Evolutionary conservation across 1,140 invertebrate genomes (phyloP).

Genomic region (Trichomalopsis sarcophagae): DNA sequence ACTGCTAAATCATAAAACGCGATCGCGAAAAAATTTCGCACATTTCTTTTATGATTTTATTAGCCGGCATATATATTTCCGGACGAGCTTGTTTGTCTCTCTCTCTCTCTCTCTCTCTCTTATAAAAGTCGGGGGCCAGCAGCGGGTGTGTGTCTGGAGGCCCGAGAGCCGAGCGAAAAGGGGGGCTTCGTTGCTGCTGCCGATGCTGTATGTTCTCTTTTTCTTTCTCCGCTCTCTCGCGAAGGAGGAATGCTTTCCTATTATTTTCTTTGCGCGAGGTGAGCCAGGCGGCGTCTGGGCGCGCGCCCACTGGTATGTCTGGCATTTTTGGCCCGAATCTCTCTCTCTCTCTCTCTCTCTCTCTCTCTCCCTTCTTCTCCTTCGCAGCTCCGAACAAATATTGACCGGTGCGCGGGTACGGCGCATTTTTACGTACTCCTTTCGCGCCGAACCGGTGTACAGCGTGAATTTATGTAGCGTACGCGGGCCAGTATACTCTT

Average conservation of each 20-base stretch:
- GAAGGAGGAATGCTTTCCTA: conserved; percentile 60
- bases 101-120: background rate
- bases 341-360: background rate
- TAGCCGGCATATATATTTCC: conserved; percentile 35
- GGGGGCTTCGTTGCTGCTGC: background rate
- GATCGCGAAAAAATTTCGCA: conserved; percentile 46
- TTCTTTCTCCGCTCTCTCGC: background rate
- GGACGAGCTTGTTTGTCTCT: conserved; percentile 42
- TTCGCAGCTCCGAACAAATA: conserved; percentile 40
- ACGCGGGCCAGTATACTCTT: too few relatives aligned
- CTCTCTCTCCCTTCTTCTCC: background rate
- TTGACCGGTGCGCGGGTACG: conserved; percentile 14
- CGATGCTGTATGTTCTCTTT: background rate
- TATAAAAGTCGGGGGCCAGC: background rate
- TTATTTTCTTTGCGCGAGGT: conserved; percentile 68
- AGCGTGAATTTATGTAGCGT: too few relatives aligned
- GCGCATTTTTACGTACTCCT: background rate
- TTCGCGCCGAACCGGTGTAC: too few relatives aligned
- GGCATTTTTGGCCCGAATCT: conserved; percentile 67
- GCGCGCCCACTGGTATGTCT: conserved; percentile 73
- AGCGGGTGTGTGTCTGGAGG: background rate
- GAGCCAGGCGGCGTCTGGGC: conserved; percentile 71
- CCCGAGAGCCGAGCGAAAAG: background rate
- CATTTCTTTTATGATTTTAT: conserved; percentile 46
- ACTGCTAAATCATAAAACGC: conserved; percentile 18